Percentiles rank a stretch among this genome's conserved stretches.
Conservation (phyloP, 2,797 vertebrate species). For the Gallinago nigripennis region DNA sequence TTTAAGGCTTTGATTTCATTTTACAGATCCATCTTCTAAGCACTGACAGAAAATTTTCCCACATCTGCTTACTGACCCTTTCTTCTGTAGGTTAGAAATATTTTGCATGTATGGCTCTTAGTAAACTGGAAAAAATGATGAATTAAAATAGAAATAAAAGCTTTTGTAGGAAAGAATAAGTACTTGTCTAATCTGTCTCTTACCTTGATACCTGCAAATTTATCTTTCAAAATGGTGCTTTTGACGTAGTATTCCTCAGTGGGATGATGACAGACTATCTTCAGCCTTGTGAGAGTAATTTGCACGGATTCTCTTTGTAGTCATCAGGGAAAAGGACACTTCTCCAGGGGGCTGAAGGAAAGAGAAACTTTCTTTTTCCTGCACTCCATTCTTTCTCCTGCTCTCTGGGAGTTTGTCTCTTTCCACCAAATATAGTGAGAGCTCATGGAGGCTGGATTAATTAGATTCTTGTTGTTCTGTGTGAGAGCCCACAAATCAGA, state of each 20-base stretch:
- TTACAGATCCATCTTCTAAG: not conserved
- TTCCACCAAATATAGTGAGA: not conserved
- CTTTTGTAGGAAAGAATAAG: not conserved
- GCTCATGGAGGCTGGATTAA: not conserved
- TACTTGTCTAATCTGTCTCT: not conserved
- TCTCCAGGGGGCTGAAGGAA: not conserved
- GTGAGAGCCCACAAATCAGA: not conserved
- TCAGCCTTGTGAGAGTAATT: not conserved
- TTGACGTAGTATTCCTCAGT: not conserved
- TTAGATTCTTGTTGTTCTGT: not conserved
- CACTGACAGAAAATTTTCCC: not conserved
- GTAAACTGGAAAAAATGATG: not conserved
- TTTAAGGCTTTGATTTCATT: not conserved
- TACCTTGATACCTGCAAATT: not conserved
- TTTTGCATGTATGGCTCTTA: not conserved
- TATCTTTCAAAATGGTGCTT: not conserved
- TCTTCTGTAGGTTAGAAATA: not conserved
- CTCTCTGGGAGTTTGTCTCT: not conserved
- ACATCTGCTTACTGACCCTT: not conserved
- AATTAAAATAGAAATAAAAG: not conserved
- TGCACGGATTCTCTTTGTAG: not conserved
- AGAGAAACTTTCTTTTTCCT: not conserved
- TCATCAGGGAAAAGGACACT: not conserved
- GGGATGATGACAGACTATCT: not conserved
- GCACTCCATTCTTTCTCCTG: rapidly evolving